These are phyloP conservation scores for Herpetotheres cachinnans DNA, from an alignment of 2,113 vertebrate genomes.

Conservation along the genomic window DNA sequence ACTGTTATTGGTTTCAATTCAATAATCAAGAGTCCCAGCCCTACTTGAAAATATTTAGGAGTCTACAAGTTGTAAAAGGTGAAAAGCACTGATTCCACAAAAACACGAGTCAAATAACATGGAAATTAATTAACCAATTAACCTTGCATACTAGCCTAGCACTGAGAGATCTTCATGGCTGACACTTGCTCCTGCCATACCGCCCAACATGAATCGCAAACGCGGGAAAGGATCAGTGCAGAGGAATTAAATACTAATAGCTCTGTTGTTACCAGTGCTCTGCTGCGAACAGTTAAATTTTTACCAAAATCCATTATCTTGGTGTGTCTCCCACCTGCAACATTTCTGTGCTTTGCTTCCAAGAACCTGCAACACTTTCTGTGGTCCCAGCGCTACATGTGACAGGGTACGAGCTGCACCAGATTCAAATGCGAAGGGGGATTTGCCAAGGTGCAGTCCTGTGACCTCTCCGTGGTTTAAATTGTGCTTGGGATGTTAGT, in stretches of 20 bases:
- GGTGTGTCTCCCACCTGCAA: accelerated
- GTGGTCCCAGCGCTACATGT: neutral
- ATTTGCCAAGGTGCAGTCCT: neutral
- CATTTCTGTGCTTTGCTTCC: neutral
- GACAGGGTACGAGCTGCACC: neutral
- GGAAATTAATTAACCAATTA: neutral
- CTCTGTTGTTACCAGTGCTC: neutral
- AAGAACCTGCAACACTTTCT: no score
- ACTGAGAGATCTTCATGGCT: no score
- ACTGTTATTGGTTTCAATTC: neutral
- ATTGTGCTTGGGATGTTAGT: neutral
- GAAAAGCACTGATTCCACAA: neutral
- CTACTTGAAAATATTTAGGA: neutral
- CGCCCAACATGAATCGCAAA: accelerated
- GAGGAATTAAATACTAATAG: neutral
- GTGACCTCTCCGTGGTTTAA: neutral
- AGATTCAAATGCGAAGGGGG: accelerated
- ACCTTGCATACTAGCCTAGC: accelerated
- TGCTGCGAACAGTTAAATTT: neutral
- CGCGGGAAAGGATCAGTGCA: no score
- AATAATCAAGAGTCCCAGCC: neutral
- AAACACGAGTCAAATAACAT: no score
- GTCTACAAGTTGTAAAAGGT: no score
- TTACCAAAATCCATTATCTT: neutral
- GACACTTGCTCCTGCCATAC: neutral